phyloP scores from a whole-genome alignment of 1,140 invertebrate genomes.

The Musca vetustissima region DNA sequence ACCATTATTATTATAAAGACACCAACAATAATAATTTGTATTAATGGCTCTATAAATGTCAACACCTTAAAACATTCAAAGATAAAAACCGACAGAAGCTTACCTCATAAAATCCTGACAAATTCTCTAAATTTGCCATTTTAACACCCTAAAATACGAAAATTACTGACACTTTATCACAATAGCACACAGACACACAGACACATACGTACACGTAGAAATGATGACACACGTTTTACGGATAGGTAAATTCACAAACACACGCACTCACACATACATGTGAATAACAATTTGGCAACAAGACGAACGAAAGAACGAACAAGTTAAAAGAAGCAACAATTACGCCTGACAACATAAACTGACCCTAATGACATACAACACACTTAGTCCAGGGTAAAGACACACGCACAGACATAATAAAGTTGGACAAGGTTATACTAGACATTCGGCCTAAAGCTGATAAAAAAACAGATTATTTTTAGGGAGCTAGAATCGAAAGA shows the following conservation, averaged over 20 bases:
- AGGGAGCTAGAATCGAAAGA: no score
- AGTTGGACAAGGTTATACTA: no score
- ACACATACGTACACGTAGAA: neutral
- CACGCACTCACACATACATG: neutral
- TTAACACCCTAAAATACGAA: slow-evolving; percentile 13
- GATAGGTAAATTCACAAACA: neutral
- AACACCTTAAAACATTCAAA: no score
- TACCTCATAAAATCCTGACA: slow-evolving; percentile 21
- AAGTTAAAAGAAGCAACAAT: no score
- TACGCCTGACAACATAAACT: neutral
- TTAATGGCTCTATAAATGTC: no score
- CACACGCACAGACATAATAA: neutral
- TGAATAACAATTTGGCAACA: neutral
- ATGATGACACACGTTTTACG: no score
- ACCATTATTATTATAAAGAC: no score
- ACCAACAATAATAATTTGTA: no score
- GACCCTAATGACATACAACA: slow-evolving; percentile 20
- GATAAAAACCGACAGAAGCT: neutral
- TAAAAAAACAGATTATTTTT: no score
- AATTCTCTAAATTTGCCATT: slow-evolving; percentile 12
- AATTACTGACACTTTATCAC: slow-evolving; percentile 12
- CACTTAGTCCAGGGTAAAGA: neutral
- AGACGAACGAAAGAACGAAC: no score
- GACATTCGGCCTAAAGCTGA: no score
- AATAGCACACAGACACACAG: neutral